Evolutionary conservation across 2,888 invertebrate genomes (phyloP), one percentile per base, ranked within the genome.

Genomic region (Linnaemya vulpina): DNA sequence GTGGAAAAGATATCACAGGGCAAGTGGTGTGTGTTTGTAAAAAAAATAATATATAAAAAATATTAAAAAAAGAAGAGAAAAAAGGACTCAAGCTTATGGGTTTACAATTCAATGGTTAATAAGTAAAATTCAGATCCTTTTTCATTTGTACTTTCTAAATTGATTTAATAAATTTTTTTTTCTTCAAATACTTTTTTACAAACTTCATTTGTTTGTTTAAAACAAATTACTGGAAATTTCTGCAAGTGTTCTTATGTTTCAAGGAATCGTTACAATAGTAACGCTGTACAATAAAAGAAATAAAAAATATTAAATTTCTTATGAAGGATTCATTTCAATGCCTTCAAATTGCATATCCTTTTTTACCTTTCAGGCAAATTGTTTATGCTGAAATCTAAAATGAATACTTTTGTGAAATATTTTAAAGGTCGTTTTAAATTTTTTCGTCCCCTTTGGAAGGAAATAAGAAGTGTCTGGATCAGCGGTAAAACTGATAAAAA

Each of bases 41-140:
- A 15, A 13, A 63, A n/a, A 20, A 20, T 17, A 51, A n/a, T n/a
- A n/a, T n/a, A n/a, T n/a, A n/a, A n/a, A n/a, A n/a, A 20, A 35
- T 25, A 5, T 5, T n/a, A 20, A 63, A 55, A 51, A 25, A 46
- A 22, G 25, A 9, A 5, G 35, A 7, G 11, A 25, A 17, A 58
- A 15, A 35, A 60, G 3, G n/a, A 25, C 10, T 35, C 17, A 73
- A 65, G 51, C 67, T 60, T 73, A 77, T 60, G 58, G 60, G 40
- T 77, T 77, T 71, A 73, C 58, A 49, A 77, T 58, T 58, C 65
- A 65, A 40, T 82, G 76, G 76, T 82, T 76, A 76, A 76, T 82
- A 71, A 51, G 25, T 71, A 83, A 17, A 11, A 58, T 20, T 67
- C 9, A 60, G 30, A 15, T 60, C 3, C 20, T 35, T 75, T 40